Percentiles rank a stretch among this genome's conserved stretches.
These are phyloP conservation scores for Acromyrmex charruanus DNA, from an alignment of 1,140 invertebrate genomes.

Conservation along the genomic window DNA sequence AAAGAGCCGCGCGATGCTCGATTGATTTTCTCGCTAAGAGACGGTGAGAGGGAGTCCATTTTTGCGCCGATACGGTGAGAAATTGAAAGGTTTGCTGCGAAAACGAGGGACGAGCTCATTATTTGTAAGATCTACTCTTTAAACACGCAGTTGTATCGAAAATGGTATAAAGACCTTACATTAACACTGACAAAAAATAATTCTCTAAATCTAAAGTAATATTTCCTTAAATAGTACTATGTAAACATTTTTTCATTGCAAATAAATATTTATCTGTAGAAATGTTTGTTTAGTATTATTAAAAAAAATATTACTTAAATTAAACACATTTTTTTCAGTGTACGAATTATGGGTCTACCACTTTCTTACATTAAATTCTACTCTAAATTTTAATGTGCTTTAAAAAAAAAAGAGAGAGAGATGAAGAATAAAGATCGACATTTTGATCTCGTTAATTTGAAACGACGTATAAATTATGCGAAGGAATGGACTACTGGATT, in stretches of 20 bases:
- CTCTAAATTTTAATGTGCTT: not conserved
- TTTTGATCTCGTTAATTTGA: not conserved
- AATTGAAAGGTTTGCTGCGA: not conserved
- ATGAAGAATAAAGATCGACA: slow-evolving; percentile 4
- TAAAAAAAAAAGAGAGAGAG: not conserved
- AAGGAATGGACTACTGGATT: slow-evolving; percentile 8
- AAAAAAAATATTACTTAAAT: no score
- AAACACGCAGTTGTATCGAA: not conserved
- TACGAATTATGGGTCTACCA: not conserved
- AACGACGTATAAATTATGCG: slow-evolving; percentile 29
- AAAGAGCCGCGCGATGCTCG: slow-evolving; percentile 46
- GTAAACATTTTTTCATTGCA: no score
- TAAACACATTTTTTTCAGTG: no score
- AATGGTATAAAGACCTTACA: not conserved
- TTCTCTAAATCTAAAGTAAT: no score
- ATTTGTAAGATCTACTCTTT: slow-evolving; percentile 14
- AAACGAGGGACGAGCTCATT: not conserved
- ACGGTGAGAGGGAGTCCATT: slow-evolving; percentile 31
- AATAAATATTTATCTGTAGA: no score
- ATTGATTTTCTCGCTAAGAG: slow-evolving; percentile 62
- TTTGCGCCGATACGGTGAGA: slow-evolving; percentile 45
- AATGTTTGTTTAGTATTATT: no score
- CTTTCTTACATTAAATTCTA: slow-evolving; percentile 4
- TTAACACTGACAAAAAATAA: not conserved
- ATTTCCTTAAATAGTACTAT: no score